Evolutionary conservation across 2,888 invertebrate genomes (phyloP).

Genomic region (Torymus tubicola): DNA sequence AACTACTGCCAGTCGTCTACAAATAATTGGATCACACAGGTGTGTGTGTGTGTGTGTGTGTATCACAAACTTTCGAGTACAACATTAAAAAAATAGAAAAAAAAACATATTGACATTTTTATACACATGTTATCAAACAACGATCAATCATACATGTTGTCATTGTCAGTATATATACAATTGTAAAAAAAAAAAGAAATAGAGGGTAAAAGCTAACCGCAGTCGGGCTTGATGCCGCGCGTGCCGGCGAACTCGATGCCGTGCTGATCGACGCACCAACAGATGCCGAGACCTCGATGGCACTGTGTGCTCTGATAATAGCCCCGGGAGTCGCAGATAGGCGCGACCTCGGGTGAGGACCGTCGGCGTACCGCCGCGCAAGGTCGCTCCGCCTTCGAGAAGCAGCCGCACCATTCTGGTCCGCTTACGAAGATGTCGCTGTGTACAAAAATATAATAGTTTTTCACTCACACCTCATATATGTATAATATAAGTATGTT

Average conservation of each 20-base stretch:
- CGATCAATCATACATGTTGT: too few relatives aligned
- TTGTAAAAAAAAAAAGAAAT: neutral
- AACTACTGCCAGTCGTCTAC: too few relatives aligned
- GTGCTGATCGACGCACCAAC: conserved; percentile 96
- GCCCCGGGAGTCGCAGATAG: conserved; percentile 89
- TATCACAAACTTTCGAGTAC: too few relatives aligned
- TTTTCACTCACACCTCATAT: neutral
- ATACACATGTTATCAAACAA: too few relatives aligned
- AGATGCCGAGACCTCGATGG: conserved; percentile 90
- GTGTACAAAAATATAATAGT: conserved; percentile 55
- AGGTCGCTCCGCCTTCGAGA: conserved; percentile 88
- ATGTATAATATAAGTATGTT: too few relatives aligned
- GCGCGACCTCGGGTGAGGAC: conserved; percentile 82
- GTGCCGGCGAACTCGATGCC: conserved; percentile 92
- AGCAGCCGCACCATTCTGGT: conserved; percentile 89
- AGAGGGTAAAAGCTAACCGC: conserved; percentile 81
- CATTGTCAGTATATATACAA: neutral
- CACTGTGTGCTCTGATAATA: conserved; percentile 92
- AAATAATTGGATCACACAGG: too few relatives aligned
- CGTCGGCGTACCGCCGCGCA: conserved; percentile 89
- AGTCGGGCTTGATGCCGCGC: conserved; percentile 85
- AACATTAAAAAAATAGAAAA: too few relatives aligned
- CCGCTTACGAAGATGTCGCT: conserved; percentile 82
- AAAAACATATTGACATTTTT: too few relatives aligned
- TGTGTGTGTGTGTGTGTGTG: too few relatives aligned